phyloP scores from a whole-genome alignment of 2,797 vertebrate species.

The Chiroxiphia lanceolata region DNA sequence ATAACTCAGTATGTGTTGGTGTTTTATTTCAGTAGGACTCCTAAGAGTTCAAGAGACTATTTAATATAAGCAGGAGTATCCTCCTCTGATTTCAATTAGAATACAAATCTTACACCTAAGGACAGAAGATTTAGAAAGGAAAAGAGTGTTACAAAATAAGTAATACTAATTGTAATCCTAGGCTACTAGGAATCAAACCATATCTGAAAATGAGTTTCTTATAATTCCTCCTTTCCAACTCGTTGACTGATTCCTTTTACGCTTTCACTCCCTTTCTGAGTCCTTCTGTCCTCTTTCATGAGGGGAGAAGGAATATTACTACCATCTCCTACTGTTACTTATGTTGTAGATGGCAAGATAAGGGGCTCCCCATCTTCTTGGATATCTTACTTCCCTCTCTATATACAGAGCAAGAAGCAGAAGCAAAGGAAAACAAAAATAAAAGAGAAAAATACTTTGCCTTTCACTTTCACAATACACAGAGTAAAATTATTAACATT shows the following conservation, averaged over 20 bases:
- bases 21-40: neutral
- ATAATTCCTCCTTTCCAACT: neutral
- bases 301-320: neutral
- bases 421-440: neutral
- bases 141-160: neutral
- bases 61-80: neutral
- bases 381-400: neutral
- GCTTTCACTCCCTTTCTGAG: neutral
- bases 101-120: neutral
- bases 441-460: constrained; percentile 20
- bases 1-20: neutral
- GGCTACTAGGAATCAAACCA: neutral
- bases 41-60: neutral
- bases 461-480: constrained; percentile 52
- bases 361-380: neutral
- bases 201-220: neutral
- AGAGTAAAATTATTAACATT: constrained; percentile 66
- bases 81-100: neutral
- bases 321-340: neutral
- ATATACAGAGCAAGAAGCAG: neutral
- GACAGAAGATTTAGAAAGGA: neutral
- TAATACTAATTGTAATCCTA: neutral
- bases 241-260: neutral
- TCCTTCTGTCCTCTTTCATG: neutral
- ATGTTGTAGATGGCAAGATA: neutral